Evolutionary conservation across 2,113 vertebrate species (phyloP).

Genomic region (Myiozetetes cayanensis): DNA sequence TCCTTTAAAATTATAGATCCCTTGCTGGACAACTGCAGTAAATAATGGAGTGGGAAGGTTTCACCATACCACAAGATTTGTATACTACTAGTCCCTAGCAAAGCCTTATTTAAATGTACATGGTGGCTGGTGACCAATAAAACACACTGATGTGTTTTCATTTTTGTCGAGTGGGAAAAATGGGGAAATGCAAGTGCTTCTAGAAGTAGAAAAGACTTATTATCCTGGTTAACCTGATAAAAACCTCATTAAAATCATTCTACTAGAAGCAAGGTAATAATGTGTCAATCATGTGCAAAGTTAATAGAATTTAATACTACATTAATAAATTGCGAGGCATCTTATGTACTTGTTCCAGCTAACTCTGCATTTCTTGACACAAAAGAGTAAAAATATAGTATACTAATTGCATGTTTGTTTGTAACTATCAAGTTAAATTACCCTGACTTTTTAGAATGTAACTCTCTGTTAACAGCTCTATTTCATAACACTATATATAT

Average conservation of each 20-base stretch:
- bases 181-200: neutral
- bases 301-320: neutral
- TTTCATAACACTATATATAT: neutral
- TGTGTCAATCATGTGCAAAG: neutral
- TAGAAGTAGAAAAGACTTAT: neutral
- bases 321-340: neutral
- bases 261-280: neutral
- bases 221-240: slow-evolving; percentile 10
- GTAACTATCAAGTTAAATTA: neutral
- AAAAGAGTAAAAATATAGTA: neutral
- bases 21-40: neutral
- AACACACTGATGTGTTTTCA: neutral
- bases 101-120: neutral
- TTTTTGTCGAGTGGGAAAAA: neutral
- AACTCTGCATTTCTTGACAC: neutral
- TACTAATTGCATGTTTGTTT: neutral
- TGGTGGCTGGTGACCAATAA: neutral
- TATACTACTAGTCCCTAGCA: neutral
- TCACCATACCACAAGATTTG: neutral
- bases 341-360: neutral
- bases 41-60: neutral
- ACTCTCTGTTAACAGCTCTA: neutral
- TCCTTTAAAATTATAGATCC: neutral
- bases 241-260: neutral
- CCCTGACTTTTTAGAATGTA: neutral